Conservation (phyloP, 2,113 vertebrate genomes). For the Zapus hudsonius region DNA sequence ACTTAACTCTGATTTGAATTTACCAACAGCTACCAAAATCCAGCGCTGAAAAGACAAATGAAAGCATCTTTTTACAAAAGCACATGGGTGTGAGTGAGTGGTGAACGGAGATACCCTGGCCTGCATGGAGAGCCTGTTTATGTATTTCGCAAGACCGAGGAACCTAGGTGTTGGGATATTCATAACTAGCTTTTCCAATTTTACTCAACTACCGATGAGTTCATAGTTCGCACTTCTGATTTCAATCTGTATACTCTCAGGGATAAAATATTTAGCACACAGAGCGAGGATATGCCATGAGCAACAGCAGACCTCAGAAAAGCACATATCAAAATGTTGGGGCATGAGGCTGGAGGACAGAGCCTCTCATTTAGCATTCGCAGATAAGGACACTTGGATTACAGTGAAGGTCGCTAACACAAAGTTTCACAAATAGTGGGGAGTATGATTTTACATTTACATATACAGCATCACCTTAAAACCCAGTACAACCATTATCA, state of each 20-base stretch:
- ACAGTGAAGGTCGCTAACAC: neutral
- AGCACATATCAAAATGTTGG: neutral
- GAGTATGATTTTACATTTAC: neutral
- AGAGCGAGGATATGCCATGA: neutral
- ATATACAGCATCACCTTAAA: neutral
- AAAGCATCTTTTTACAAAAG: neutral
- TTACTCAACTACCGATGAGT: slow-evolving; percentile 16
- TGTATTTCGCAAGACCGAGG: neutral
- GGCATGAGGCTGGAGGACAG: neutral
- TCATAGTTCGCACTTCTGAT: neutral
- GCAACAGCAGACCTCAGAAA: neutral
- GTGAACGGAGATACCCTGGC: neutral
- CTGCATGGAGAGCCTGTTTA: neutral
- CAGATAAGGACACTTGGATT: neutral
- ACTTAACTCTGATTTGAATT: slow-evolving; percentile 32
- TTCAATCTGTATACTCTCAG: neutral
- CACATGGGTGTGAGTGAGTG: neutral
- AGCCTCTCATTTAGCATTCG: slow-evolving; percentile 11
- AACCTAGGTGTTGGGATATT: neutral
- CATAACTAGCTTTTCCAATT: neutral
- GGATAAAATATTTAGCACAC: slow-evolving; percentile 9
- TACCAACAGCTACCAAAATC: slow-evolving; percentile 50
- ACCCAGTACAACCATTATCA: neutral
- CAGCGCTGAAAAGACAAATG: neutral
- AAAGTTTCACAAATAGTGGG: neutral